Percentiles rank a stretch among this genome's conserved stretches.
Conservation (phyloP, 2,113 vertebrate species). For the Cololabis saira region DNA sequence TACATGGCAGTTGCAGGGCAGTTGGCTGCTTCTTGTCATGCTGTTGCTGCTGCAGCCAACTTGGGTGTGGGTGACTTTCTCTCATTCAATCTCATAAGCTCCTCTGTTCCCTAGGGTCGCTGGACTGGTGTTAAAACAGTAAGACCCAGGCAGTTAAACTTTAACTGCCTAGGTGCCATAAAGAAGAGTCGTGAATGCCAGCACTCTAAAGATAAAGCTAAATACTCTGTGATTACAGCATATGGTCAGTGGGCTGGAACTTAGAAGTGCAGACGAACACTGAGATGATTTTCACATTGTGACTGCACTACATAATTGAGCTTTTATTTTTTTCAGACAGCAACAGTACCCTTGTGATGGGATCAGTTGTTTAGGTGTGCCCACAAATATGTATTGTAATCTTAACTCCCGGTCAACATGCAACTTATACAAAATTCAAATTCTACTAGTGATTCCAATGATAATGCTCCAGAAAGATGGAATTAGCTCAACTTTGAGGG, state of each 20-base stretch:
- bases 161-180: slow-evolving; percentile 70
- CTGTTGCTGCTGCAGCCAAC: slow-evolving; percentile 25
- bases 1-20: slow-evolving; percentile 20
- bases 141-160: slow-evolving; percentile 78
- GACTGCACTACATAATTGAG: slow-evolving; percentile 5
- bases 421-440: neutral
- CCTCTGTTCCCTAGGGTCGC: slow-evolving; percentile 68
- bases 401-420: slow-evolving; percentile 3
- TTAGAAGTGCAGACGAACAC: slow-evolving; percentile 32
- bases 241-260: slow-evolving; percentile 66
- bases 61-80: slow-evolving; percentile 63
- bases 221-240: slow-evolving; percentile 78
- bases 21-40: slow-evolving; percentile 27
- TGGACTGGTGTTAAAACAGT: slow-evolving; percentile 68
- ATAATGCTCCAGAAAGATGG: slow-evolving; percentile 22
- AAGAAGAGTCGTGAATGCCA: slow-evolving; percentile 71
- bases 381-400: slow-evolving; percentile 1
- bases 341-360: slow-evolving; percentile 6
- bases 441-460: slow-evolving; percentile 5
- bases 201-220: slow-evolving; percentile 77
- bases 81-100: slow-evolving; percentile 71
- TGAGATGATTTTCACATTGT: slow-evolving; percentile 51
- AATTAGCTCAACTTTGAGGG: slow-evolving; percentile 30
- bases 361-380: slow-evolving; percentile 3
- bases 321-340: slow-evolving; percentile 7